Conservation (phyloP, 2,888 invertebrate genomes). For the Stictocephala bisonia region DNA sequence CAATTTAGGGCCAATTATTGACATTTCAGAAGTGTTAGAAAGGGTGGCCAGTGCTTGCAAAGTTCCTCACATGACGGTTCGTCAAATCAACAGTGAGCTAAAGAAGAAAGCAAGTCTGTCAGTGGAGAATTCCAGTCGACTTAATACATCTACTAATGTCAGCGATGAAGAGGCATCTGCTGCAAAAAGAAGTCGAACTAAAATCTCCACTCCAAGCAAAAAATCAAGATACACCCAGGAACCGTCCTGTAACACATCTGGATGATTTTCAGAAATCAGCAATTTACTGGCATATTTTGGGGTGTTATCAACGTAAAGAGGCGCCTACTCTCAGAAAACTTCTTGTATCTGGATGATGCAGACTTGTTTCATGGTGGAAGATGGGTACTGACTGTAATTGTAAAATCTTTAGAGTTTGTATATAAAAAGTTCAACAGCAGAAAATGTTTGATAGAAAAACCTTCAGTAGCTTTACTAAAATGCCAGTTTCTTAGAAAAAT, state of each 20-base stretch:
- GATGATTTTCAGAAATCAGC: conserved; percentile 6
- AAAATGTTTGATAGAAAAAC: no score
- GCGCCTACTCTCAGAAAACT: conserved; percentile 8
- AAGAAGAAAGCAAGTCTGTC: not conserved
- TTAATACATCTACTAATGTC: not conserved
- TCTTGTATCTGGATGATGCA: not conserved
- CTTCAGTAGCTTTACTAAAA: not conserved
- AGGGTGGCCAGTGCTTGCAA: not conserved
- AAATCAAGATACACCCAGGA: not conserved
- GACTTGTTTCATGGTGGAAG: not conserved
- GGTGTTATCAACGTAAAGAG: not conserved
- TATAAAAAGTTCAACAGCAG: conserved; percentile 9
- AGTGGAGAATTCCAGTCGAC: not conserved
- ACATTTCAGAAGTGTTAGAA: not conserved
- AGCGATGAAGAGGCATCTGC: not conserved
- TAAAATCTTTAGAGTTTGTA: not conserved
- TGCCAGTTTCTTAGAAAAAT: no score
- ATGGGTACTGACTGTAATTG: not conserved
- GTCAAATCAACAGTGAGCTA: not conserved
- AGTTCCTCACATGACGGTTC: conserved; percentile 10
- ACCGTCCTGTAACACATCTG: not conserved
- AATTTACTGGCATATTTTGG: not conserved
- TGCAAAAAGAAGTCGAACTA: not conserved
- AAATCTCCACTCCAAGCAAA: not conserved
- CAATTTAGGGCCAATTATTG: not conserved